Percentiles rank a stretch among this genome's conserved stretches.
Conservation (phyloP, 2,113 vertebrate species). For the Spermophilus dauricus region DNA sequence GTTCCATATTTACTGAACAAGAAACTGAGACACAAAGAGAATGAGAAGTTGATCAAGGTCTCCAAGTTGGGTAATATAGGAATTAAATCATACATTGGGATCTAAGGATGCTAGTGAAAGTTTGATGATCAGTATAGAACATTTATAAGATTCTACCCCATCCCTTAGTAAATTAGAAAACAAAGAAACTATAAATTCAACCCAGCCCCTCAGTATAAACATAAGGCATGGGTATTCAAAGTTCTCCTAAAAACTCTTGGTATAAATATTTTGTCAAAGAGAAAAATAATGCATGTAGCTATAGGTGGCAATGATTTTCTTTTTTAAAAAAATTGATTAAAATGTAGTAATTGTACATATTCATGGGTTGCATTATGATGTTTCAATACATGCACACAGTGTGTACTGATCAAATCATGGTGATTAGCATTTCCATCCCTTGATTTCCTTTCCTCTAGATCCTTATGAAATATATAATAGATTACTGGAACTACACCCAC, state of each 20-base stretch:
- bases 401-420: not conserved
- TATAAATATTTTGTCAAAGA: conserved; percentile 12
- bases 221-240: not conserved
- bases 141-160: not conserved
- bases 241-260: not conserved
- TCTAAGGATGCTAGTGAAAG: not conserved
- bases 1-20: conserved; percentile 19
- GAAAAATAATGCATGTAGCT: not conserved
- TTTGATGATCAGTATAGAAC: not conserved
- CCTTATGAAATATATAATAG: too few species aligned
- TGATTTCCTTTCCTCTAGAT: not conserved
- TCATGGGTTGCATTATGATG: not conserved
- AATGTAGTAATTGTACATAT: not conserved
- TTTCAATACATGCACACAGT: not conserved
- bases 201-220: not conserved
- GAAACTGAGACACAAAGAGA: conserved; percentile 45
- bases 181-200: not conserved
- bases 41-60: not conserved
- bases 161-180: not conserved
- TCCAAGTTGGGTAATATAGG: conserved; percentile 34
- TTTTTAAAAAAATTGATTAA: not conserved
- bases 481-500: not conserved
- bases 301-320: not conserved
- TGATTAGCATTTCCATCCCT: too few species aligned
- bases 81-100: not conserved